Base-by-base conservation (phyloP, 2,113 vertebrate genomes). In the Ranitomeya variabilis region DNA sequence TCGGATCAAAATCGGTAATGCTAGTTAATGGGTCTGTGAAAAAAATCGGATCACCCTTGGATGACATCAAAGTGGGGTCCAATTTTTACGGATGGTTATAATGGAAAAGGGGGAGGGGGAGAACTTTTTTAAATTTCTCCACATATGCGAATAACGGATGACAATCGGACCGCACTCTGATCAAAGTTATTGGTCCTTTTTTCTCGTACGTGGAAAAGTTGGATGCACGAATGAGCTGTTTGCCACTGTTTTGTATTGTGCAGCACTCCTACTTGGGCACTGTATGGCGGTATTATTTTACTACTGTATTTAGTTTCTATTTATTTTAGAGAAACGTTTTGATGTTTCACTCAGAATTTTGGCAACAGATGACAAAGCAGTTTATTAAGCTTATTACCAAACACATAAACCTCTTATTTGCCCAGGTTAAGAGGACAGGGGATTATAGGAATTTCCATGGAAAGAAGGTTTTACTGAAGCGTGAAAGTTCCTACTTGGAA, bases 361-460 rank as follows among this genome's bases (percentile, higher is more conserved):
- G 76, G 19, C 76, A 54, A 54, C 51, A 54, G 78, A 59, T 80
- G 78, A 80, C 54, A 80, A 59, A 23, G 55, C 26, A 26, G n/a
- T 80, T 78, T 5, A 78, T 54, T 78, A 78, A 78, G 45, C 76
- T 45, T 78, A n/a, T 78, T 78, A 78, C 45, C 76, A 78, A 78
- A 54, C 76, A 77, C 76, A 78, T 78, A 78, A 78, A 52, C 78
- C n/a, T 59, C n/a, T 59, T 80, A 80, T 59, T 80, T 80, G n/a
- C 54, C 54, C n/a, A 59, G 57, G 54, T 59, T 80, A 80, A 80
- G 78, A 80, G 78, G 78, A 80, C 55, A 80, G 15, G n/a, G 54
- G 77, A 80, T 80, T 59, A 80, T 80, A 60, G 31, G 78, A 59
- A 80, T 31, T 80, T 59, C 54, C 78, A 80, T 59, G 57, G 13